Conservation (phyloP, 2,113 vertebrate species). For the Tamias sibiricus region DNA sequence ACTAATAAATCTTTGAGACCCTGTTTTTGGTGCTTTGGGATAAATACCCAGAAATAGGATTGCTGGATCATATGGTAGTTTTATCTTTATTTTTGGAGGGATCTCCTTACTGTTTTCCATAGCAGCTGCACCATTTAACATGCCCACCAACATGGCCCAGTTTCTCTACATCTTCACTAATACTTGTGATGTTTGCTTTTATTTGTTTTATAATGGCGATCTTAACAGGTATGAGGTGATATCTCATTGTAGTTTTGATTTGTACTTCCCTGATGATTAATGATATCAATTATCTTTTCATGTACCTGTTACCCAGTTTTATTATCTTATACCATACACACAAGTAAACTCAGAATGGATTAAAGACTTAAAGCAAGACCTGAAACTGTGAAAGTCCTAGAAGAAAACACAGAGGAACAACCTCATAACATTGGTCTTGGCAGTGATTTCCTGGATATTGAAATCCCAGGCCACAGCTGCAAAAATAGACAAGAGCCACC, state of each 20-base stretch:
- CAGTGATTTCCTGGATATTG: background rate
- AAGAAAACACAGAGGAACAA: background rate
- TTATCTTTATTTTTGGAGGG: background rate
- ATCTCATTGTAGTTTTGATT: background rate
- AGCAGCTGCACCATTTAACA: background rate
- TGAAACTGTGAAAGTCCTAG: background rate
- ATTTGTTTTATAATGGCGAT: background rate
- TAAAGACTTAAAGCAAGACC: background rate
- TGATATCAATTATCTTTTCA: background rate
- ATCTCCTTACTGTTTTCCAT: background rate
- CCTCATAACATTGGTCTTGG: background rate
- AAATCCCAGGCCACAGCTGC: background rate
- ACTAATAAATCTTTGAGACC: background rate
- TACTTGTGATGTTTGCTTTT: background rate
- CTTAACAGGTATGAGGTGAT: background rate
- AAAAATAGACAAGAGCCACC: background rate
- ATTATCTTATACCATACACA: background rate
- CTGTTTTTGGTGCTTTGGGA: background rate
- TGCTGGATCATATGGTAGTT: background rate
- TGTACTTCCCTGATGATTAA: background rate
- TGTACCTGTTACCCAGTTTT: background rate
- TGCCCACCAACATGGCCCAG: background rate
- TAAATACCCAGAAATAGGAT: background rate
- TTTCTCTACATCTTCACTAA: background rate
- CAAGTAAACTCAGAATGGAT: background rate